phyloP scores from a whole-genome alignment of 2,797 vertebrate genomes.

The Tragelaphus eurycerus region DNA sequence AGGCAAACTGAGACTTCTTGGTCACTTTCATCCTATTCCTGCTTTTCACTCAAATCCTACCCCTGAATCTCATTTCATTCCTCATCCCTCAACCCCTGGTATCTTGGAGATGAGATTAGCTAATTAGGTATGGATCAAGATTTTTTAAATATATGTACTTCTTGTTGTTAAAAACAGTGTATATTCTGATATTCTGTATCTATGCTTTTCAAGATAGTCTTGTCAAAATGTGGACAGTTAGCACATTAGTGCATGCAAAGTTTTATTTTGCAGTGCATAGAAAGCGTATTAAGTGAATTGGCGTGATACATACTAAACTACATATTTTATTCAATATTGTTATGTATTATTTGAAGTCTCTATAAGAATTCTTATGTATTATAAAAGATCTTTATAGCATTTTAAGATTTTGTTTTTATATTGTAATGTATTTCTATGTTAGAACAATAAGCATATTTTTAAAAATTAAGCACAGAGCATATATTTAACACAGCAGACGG shows the following conservation, averaged over 20 bases:
- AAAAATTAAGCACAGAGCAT: background rate
- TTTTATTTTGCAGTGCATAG: background rate
- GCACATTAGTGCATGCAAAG: background rate
- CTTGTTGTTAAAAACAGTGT: background rate
- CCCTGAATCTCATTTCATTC: background rate
- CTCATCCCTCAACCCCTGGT: background rate
- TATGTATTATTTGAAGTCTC: background rate
- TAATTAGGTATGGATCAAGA: background rate
- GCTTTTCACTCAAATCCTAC: background rate
- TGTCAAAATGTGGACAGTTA: background rate
- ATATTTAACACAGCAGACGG: background rate
- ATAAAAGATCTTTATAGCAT: background rate
- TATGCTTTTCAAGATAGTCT: background rate
- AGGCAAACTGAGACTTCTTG: background rate
- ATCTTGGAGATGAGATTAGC: background rate
- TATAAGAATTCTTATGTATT: background rate
- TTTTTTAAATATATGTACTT: background rate
- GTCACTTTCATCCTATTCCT: background rate
- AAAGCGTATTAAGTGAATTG: background rate
- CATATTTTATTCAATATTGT: background rate
- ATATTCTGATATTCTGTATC: background rate
- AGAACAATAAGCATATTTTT: background rate
- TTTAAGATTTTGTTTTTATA: background rate
- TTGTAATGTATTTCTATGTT: background rate
- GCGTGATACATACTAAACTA: too few relatives aligned